A percentile compares a stretch with the other conserved stretches of the same genome.
Evolutionary conservation across 2,888 invertebrate species (phyloP).

Genomic region (Petrolisthes manimaculis): DNA sequence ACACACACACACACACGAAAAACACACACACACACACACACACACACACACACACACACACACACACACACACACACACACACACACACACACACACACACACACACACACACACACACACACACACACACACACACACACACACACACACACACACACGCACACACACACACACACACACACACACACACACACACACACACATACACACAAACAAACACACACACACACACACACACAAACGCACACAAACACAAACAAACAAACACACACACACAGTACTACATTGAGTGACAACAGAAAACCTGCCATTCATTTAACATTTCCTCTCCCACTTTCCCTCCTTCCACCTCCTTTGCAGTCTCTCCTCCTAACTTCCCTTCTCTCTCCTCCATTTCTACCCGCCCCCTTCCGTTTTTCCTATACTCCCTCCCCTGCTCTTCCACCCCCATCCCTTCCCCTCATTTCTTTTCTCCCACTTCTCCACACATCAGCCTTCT

Average conservation of each 20-base stretch:
- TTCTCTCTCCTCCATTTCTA: not conserved
- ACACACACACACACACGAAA: not conserved
- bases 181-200: conserved; percentile 2
- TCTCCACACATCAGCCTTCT: not conserved
- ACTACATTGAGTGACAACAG: not conserved
- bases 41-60: not conserved
- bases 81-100: not conserved
- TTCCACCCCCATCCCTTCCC: not conserved
- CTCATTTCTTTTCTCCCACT: not conserved
- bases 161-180: not conserved
- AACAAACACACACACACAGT: not conserved
- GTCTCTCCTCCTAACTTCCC: not conserved
- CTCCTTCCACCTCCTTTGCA: not conserved
- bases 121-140: not conserved
- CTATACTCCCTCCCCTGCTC: not conserved
- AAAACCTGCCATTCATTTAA: not conserved
- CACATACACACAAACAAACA: not conserved
- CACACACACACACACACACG: not conserved
- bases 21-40: conserved; percentile 4
- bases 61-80: conserved; percentile 2
- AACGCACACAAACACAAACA: not conserved
- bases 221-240: not conserved
- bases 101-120: not conserved
- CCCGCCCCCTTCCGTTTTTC: not conserved
- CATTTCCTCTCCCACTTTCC: not conserved